These are phyloP conservation scores for Byasa hedistus DNA, from an alignment of 2,888 invertebrate species.

Conservation along the genomic window DNA sequence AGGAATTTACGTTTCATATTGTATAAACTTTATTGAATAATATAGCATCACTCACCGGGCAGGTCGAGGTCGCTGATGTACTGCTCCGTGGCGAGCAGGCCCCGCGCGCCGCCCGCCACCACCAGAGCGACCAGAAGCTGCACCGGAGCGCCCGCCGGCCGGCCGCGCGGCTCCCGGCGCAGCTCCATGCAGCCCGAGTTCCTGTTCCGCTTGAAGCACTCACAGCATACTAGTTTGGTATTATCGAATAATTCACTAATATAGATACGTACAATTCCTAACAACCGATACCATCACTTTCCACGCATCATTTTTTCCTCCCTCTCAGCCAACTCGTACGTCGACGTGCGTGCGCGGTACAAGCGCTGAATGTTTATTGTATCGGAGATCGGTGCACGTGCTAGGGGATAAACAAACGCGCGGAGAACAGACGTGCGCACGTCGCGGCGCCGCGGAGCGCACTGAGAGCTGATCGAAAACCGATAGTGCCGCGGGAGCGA, in stretches of 20 bases:
- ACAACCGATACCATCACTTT: no score
- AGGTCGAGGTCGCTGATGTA: constrained; percentile 27
- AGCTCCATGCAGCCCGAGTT: constrained; percentile 24
- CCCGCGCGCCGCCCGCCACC: constrained; percentile 9
- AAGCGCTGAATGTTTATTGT: constrained; percentile 16
- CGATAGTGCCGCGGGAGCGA: constrained; percentile 46
- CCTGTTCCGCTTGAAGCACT: no score
- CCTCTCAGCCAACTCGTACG: no score
- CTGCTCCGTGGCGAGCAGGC: constrained; percentile 22
- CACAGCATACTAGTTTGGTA: constrained; percentile 12
- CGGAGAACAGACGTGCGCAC: constrained; percentile 51
- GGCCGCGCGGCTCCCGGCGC: not conserved
- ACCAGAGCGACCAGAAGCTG: constrained; percentile 13
- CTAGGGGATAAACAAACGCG: constrained; percentile 26
- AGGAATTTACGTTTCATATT: no score
- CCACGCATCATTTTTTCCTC: no score
- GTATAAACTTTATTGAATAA: no score
- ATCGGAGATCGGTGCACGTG: constrained; percentile 24
- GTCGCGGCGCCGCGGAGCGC: constrained; percentile 50
- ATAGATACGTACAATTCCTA: no score
- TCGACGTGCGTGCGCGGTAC: no score
- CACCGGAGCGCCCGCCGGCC: constrained; percentile 8
- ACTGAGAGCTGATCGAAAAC: constrained; percentile 69
- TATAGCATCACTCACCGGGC: constrained; percentile 14
- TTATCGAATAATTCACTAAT: no score